These are phyloP conservation scores for Nemopilema nomurai DNA, from an alignment of 30 jellyfish, hydroid and myxozoan species.

Conservation along the genomic window DNA sequence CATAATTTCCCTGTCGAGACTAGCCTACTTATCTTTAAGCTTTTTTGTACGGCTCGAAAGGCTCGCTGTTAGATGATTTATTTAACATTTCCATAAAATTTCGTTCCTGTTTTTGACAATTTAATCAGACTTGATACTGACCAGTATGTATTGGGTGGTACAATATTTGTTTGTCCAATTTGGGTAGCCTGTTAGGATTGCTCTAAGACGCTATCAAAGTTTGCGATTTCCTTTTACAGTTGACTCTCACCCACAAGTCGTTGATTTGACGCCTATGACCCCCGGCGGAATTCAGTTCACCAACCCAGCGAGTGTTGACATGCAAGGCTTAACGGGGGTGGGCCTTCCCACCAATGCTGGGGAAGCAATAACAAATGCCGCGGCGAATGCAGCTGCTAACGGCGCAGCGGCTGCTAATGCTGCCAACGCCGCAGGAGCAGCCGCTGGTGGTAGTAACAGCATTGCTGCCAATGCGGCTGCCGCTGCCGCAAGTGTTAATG, in stretches of 20 bases:
- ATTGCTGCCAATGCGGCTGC: conserved; percentile 23
- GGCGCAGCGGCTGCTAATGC: conserved; percentile 31
- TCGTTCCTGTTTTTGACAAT: no score
- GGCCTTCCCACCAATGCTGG: conserved; percentile 5
- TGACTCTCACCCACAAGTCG: conserved; percentile 28
- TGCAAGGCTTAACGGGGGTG: background rate
- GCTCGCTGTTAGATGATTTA: no score
- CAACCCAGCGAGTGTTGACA: background rate
- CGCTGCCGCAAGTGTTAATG: conserved; percentile 12
- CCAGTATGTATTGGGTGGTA: no score
- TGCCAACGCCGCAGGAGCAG: conserved; percentile 20
- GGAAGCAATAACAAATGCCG: background rate
- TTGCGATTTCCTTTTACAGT: background rate
- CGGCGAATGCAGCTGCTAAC: background rate
- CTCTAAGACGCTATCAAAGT: no score
- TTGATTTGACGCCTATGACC: conserved; percentile 68
- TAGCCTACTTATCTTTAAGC: no score
- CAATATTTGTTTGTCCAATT: no score
- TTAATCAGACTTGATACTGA: no score
- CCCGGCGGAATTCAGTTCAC: conserved; percentile 71
- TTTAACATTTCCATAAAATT: no score
- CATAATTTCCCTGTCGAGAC: no score
- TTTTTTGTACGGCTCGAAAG: no score
- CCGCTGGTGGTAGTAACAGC: conserved; percentile 24
- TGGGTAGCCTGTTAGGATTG: no score